Evolutionary conservation across 2,888 invertebrate genomes (phyloP), one percentile per base, ranked within the genome.

Genomic region (Lissocephala sabroskyi): DNA sequence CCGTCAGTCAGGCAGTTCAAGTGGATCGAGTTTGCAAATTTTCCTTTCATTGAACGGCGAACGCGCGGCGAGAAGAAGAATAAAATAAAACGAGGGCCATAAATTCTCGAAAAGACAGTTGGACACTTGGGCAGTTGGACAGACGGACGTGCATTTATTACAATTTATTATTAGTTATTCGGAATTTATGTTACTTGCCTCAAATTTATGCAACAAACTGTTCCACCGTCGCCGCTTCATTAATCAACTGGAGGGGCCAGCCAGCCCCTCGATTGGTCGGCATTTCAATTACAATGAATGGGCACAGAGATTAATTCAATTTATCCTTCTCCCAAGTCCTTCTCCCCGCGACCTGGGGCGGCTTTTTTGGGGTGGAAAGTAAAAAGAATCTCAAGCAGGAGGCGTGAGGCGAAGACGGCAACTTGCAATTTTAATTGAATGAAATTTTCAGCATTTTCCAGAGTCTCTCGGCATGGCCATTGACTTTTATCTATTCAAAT

Each of bases 141-240:
- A 52, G 16, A 40, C 17, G 52, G 66, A 63, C 19, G 19, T 45
- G 71, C 75, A 39, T 35, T 76, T 65, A 59, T 68, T 70, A 63
- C 56, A 70, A 74, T 77, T 76, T 68, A 76, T 70, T 67, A 70
- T 70, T n/a, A n/a, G n/a, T 76, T 65, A 32, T 59, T 61, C 77
- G 65, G 63, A 62, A 68, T 76, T 68, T 76, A 68, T 76, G 71
- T 63, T 70, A 65, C 59, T 58, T 66, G 58, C 51, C 67, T 49
- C 76, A 35, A 68, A 67, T 68, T 71, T 73, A 76, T 68, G 64
- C 66, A 65, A 47, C 61, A 74, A 76, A 74, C n/a, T 58, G 52
- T 52, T 46, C 52, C 65, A 61, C 77, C 65, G 65, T n/a, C n/a
- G 65, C 65, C 64, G 75, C 61, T 65, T 58, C 75, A 77, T 71